Base-by-base conservation (phyloP, 2,888 invertebrate genomes). In the Carabus problematicus region DNA sequence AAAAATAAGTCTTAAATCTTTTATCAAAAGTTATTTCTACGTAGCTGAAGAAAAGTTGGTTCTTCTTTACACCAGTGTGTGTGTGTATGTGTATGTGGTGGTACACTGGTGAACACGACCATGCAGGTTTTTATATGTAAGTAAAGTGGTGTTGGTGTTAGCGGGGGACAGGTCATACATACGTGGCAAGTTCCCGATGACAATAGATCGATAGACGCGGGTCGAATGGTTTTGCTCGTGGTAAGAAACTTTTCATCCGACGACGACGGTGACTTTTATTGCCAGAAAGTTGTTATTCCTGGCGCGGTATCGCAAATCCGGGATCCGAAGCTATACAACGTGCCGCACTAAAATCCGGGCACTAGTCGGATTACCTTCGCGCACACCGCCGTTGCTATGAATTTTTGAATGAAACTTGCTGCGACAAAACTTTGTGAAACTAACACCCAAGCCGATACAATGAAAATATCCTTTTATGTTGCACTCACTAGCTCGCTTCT, bases 201-300 rank as follows among this genome's bases (percentile, higher is more conserved):
- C 66, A 66, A 66, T 49, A 59, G 49, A 66, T 66, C 66, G 66
- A 66, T 66, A 45, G 49, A 47, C 41, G 40, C n/a, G 16, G 14
- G n/a, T n/a, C 18, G 42, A 39, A 12, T 1, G 16, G n/a, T 59
- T 40, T 12, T 59, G 18, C 19, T 40, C 43, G 40, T 54, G 55
- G 56, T 47, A 49, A 59, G 40, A 56, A 66, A 66, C 58, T 66
- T 66, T 66, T 58, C 58, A 59, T 66, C 58, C 66, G 41, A 29
- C 42, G 47, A 12, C 58, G 64, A 64, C 66, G 49, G 39, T 66
- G 66, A 66, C 66, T 66, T 66, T 66, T 66, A 66, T 66, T 66
- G 66, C 14, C 58, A 66, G 66, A 66, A 66, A 66, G 66, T 66
- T 66, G 66, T 58, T 66, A 66, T 66, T 66, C 66, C 58, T 58